Evolutionary conservation across 2,113 vertebrate species (phyloP).

Genomic region (Rhea americana): DNA sequence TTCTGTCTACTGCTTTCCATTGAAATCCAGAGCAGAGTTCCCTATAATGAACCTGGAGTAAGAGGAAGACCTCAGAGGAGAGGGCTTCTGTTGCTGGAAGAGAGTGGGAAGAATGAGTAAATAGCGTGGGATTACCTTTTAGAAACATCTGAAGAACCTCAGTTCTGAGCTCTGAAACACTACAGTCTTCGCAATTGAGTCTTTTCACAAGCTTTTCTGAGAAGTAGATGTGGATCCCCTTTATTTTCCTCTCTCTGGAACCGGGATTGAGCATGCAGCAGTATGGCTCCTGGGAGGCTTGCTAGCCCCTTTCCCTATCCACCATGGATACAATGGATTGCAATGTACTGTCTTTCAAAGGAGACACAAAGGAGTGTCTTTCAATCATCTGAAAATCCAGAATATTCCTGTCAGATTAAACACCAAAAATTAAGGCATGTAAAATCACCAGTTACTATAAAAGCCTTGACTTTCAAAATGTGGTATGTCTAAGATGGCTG

Average conservation of each 20-base stretch:
- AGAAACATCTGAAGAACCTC: background rate
- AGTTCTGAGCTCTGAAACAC: background rate
- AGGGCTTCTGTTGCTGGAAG: background rate
- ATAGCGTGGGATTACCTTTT: background rate
- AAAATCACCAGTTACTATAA: background rate
- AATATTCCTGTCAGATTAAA: background rate
- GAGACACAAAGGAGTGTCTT: too few species aligned
- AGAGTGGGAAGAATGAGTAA: background rate
- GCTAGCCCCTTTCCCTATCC: background rate
- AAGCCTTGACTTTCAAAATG: background rate
- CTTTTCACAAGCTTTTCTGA: background rate
- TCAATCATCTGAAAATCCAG: background rate
- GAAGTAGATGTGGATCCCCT: background rate
- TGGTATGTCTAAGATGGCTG: background rate
- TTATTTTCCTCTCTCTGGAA: background rate
- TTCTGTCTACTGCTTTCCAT: background rate
- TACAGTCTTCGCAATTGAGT: background rate
- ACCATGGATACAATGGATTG: background rate
- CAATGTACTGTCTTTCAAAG: background rate
- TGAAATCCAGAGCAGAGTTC: background rate
- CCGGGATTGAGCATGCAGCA: background rate
- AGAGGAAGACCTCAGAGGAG: background rate
- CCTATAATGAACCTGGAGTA: background rate
- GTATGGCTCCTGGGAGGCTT: background rate
- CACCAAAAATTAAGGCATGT: background rate